Evolutionary conservation across 35 echinoderm and acorn worm species (phyloP).

Genomic region (Lytechinus variegatus): DNA sequence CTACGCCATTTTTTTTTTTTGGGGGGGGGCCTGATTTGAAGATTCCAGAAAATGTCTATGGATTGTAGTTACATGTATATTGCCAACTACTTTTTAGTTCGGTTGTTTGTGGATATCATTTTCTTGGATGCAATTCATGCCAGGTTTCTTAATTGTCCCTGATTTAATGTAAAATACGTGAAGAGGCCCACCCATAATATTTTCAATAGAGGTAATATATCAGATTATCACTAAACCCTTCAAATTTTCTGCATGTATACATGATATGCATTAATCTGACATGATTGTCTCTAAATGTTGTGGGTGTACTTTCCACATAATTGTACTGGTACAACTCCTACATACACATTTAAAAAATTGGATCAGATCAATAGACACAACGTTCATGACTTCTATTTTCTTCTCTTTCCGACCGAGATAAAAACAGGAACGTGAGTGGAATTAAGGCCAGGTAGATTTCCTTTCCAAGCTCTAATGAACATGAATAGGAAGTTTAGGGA

Average conservation of each 20-base stretch:
- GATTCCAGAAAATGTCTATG: too few species aligned
- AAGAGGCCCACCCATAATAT: too few species aligned
- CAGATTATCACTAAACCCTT: neutral
- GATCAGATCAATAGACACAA: neutral
- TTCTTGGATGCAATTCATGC: too few species aligned
- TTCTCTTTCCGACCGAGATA: neutral
- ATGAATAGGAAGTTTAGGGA: slow-evolving; percentile 2
- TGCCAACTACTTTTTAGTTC: too few species aligned
- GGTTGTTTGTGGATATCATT: too few species aligned
- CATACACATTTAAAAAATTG: neutral
- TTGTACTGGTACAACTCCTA: neutral
- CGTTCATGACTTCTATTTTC: neutral
- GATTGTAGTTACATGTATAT: too few species aligned
- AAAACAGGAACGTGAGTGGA: neutral
- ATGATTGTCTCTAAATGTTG: neutral
- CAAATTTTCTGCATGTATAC: neutral
- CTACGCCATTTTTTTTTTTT: too few species aligned
- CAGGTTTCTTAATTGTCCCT: too few species aligned
- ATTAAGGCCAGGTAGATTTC: neutral
- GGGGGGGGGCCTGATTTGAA: too few species aligned
- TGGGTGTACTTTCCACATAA: neutral
- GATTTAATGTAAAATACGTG: too few species aligned
- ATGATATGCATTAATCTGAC: neutral
- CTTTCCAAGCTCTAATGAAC: slow-evolving; percentile 11
- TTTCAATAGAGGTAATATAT: too few species aligned